Evolutionary conservation across 2,888 invertebrate genomes (phyloP).

Genomic region (Drosophila austrosaltans): DNA sequence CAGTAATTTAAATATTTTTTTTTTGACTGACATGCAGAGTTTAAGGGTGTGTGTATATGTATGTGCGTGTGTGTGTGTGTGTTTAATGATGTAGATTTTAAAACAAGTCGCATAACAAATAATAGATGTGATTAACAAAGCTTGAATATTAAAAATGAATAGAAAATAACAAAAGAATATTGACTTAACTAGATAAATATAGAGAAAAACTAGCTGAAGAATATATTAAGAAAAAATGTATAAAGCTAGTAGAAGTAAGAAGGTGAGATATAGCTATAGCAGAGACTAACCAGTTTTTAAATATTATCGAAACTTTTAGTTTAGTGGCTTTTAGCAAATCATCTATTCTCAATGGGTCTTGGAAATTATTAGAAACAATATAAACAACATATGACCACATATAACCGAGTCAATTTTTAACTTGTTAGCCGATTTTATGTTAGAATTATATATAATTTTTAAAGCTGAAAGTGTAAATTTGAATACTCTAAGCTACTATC

Average conservation of each 20-base stretch:
- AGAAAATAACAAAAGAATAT: constrained; percentile 17
- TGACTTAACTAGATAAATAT: constrained; percentile 44
- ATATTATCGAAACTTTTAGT: neutral
- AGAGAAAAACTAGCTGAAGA: constrained; percentile 44
- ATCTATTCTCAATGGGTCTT: too few species aligned
- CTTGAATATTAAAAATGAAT: constrained; percentile 45
- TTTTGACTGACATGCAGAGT: constrained; percentile 19
- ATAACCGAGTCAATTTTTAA: too few species aligned
- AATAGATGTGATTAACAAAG: constrained; percentile 53
- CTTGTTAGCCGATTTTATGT: too few species aligned
- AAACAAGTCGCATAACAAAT: constrained; percentile 66
- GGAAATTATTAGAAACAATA: too few species aligned
- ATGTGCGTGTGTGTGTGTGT: constrained; percentile 27
- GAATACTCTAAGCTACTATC: too few species aligned
- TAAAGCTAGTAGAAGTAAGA: constrained; percentile 34
- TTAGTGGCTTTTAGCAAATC: constrained; percentile 2
- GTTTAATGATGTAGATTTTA: constrained; percentile 15
- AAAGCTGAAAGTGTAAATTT: too few species aligned
- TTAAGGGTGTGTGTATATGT: constrained; percentile 22
- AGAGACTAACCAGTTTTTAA: constrained; percentile 30
- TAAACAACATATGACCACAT: too few species aligned
- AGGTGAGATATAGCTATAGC: constrained; percentile 25
- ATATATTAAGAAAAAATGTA: constrained; percentile 29
- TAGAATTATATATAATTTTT: too few species aligned
- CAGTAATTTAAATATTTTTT: constrained; percentile 1